Evolutionary conservation across 1,140 invertebrate species (phyloP), one percentile per base, ranked within the genome.

Genomic region (Tetragonula clypearis): DNA sequence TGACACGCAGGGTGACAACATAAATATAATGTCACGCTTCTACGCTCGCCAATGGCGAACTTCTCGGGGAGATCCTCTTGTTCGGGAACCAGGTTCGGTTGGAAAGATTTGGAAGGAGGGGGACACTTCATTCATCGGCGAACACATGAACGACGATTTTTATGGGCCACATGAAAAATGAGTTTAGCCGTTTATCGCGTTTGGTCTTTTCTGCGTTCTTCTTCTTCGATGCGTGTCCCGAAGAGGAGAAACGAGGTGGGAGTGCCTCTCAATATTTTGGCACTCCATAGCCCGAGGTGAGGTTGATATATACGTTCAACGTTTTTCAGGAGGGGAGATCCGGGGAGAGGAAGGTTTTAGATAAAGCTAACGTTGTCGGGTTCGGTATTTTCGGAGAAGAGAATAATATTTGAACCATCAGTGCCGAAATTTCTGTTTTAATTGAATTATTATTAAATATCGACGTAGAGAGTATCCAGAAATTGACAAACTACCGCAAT

Each of bases 21-120:
- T 94, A 94, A 94, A 94, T 95, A 94, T 94, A 94, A 94, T 95
- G 94, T 94, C 93, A 94, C 93, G 94, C 93, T 94, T 90, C 91
- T 90, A 81, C 91, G 94, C 92, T 89, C 90, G 91, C 92, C 93
- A 94, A 95, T 93, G 89, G 80, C 82, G 72, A 84, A 66, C 49
- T 62, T 76, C 41, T 79, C 41, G 66, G 65, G 26, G 15, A 60
- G 17, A 62, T 35, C 49, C 19, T 82, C 71, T 49, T 68, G 1
- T 76, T 68, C 60, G 81, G 85, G 83, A 26, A 58, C 79, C 41
- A 26, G 49, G n/a, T 15, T 15, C 49, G 56, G 35, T 55, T 79
- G 66, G 87, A 89, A 87, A 87, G 78, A 71, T 83, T 83, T 12
- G 21, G 81, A 0, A 8, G 41, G 6, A 8, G 68, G 8, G 41